Conservation (phyloP, 2,113 vertebrate species). For the Rhinopomastus cyanomelas region DNA sequence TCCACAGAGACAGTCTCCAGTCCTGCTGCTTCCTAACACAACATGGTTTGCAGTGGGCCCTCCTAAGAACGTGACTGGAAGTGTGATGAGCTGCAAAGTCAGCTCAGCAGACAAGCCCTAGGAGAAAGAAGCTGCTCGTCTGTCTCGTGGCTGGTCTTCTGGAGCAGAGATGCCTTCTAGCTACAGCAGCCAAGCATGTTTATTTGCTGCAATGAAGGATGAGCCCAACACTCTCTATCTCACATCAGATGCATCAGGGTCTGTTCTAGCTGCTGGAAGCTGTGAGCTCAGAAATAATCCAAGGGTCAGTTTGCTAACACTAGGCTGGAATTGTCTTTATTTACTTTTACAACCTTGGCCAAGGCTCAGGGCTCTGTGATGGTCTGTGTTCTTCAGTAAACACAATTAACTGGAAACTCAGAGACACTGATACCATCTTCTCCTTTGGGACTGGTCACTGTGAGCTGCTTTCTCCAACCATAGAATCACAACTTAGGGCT, state of each 20-base stretch:
- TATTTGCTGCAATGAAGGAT: not conserved
- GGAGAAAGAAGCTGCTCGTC: not conserved
- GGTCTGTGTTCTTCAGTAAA: conserved; percentile 42
- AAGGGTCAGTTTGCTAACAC: conserved; percentile 41
- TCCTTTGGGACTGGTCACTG: conserved; percentile 21
- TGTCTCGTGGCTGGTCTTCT: not conserved
- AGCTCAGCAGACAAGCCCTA: not conserved
- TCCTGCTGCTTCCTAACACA: not conserved
- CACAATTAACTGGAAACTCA: conserved; percentile 50
- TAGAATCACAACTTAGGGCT: not conserved
- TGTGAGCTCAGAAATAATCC: conserved; percentile 41
- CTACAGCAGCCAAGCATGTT: not conserved
- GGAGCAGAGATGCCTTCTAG: not conserved
- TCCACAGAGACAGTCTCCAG: not conserved
- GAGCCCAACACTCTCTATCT: not conserved
- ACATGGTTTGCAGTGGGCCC: not conserved
- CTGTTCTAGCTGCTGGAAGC: conserved; percentile 2
- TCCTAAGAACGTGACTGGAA: not conserved
- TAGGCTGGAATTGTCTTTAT: conserved; percentile 45
- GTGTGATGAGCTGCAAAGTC: not conserved
- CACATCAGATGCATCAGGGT: not conserved
- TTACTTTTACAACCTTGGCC: conserved; percentile 48
- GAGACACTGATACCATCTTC: conserved; percentile 42
- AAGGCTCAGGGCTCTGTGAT: conserved; percentile 27
- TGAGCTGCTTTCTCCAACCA: not conserved